Base-by-base conservation (phyloP, 2,888 invertebrate species). In the Sialis lutaria region DNA sequence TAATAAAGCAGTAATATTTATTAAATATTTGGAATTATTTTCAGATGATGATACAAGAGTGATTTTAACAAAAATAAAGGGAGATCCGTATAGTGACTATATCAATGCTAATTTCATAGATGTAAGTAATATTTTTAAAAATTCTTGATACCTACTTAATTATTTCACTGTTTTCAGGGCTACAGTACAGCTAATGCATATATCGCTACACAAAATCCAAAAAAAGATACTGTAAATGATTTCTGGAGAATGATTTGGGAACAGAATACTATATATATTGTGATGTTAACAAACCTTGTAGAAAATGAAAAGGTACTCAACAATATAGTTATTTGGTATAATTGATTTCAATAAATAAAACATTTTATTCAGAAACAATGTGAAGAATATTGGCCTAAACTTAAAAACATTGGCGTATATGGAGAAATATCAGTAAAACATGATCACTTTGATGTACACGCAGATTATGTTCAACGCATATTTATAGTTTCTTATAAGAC, bases 311-410 rank as follows among this genome's bases (percentile, higher is more conserved):
- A 68, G 58, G 68, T 67, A n/a, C n/a, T n/a, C n/a, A n/a, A n/a
- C n/a, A n/a, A n/a, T n/a, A n/a, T n/a, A n/a, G n/a, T n/a, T n/a
- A n/a, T n/a, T n/a, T n/a, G n/a, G n/a, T n/a, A n/a, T n/a, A n/a
- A n/a, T n/a, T n/a, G n/a, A n/a, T n/a, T n/a, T n/a, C n/a, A 7
- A 22, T 22, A 6, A 10, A 35, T 40, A 7, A 46, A 46, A 32
- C 44, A 41, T 48, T 52, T 43, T n/a, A 56, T 55, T 46, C 48
- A 69, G 67, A 64, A 60, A 55, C 70, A 70, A 54, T 68, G 70
- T 47, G 68, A 69, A 46, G 63, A 67, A 53, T 72, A 72, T 52
- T 72, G 72, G 72, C 68, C 68, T 0, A 64, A 67, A 13, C 60
- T 64, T 12, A 64, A 64, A 10, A 60, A 65, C 50, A 60, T 60